Base-by-base conservation (phyloP, 2,888 invertebrate species). In the Dryomyza anilis region DNA sequence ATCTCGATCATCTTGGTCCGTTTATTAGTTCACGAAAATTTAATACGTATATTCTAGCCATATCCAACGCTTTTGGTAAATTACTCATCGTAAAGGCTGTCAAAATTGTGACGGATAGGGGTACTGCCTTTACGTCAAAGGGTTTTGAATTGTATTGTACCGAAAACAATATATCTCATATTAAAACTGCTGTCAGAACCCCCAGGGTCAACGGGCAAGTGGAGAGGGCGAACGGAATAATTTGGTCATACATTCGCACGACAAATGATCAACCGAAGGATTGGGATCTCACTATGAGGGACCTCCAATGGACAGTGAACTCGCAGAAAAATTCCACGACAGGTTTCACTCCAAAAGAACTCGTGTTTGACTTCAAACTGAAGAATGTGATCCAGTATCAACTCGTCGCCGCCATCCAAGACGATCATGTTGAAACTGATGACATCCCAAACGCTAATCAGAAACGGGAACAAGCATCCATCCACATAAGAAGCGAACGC, bases 41-140 rank as follows among this genome's bases (percentile, higher is more conserved):
- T 6, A 57, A 69, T 16, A 33, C 45, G 0, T 52, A 66, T 27
- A 50, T 69, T 3, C 7, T 68, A 8, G 68, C 58, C 2, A 50
- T 68, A 19, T 36, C 60, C 1, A 66, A 66, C 30, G 50, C 59
- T 10, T 70, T 69, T 46, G 67, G 58, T 10, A 70, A 71, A 62
- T 65, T 59, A 29, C 2, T 63, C 3, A 23, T 70, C 14, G 21
- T 69, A 1, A 67, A 65, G 57, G 65, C 68, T 1, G 69, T 70
- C 2, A 16, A 4, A 65, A 66, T 75, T 1, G 66, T 76, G 23
- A 68, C 69, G 8, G 72, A 76, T 64, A 46, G 72, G 43, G 74
- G 74, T 3, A 68, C 73, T 1, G 73, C 72, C 0, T 77, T 68
- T 56, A 72, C 70, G 1, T 70, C 72, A 0, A 66, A 70, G 12